Conservation (phyloP, 2,113 vertebrate genomes). For the Telmatochromis brachygnathus region DNA sequence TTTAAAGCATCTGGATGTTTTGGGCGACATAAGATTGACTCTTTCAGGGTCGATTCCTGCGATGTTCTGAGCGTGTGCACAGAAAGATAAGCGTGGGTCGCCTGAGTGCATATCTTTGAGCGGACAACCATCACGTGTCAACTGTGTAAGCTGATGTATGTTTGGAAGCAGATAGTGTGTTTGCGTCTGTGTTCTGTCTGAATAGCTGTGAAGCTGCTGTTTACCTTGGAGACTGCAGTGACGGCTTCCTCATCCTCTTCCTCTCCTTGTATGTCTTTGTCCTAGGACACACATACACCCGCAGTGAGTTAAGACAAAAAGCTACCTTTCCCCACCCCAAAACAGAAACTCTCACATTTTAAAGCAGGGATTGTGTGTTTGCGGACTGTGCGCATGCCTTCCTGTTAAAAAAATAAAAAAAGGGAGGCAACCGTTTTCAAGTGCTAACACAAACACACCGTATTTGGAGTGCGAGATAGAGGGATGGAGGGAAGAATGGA, state of each 20-base stretch:
- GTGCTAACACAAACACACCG: slow-evolving; percentile 16
- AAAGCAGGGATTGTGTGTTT: background rate
- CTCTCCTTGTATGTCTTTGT: slow-evolving; percentile 62
- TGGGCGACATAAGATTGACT: background rate
- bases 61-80: background rate
- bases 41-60: background rate
- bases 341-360: slow-evolving; percentile 1
- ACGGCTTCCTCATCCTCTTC: slow-evolving; percentile 58
- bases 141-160: background rate
- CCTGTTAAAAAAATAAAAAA: background rate
- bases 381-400: slow-evolving; percentile 13
- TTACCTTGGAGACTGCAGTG: slow-evolving; percentile 55
- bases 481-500: background rate
- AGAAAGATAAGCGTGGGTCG: background rate
- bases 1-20: background rate
- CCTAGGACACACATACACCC: slow-evolving; percentile 40
- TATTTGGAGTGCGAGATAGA: background rate
- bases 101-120: background rate
- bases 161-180: background rate
- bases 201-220: slow-evolving; percentile 5
- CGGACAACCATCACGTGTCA: background rate
- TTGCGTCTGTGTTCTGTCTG: slow-evolving; percentile 7
- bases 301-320: slow-evolving; percentile 26
- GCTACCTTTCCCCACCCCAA: background rate
- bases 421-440: background rate